Evolutionary conservation across 2,888 invertebrate species (phyloP), one percentile per base, ranked within the genome.

Genomic region (Tribolium freemani): DNA sequence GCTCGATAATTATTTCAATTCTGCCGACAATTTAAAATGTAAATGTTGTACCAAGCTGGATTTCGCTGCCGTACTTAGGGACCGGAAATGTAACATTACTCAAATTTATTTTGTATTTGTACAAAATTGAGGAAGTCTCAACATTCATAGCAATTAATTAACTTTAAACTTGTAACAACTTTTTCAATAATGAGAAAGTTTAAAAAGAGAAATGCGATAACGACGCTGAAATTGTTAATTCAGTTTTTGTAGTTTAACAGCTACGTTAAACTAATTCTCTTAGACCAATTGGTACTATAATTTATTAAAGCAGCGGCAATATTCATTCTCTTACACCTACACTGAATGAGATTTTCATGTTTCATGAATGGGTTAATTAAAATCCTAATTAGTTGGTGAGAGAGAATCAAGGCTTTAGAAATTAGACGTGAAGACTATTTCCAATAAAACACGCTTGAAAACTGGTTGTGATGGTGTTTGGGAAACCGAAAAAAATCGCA

Each of bases 291-390:
- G 26, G 26, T 26, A 26, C 26, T 26, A 26, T 38, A 38, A 38
- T 38, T 38, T 38, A n/a, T 38, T 3, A n/a, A 38, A 8, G 38
- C 38, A 38, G 5, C 8, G 3, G 9, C 3, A 38, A 8, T 38
- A 38, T 38, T 38, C 38, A 38, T 38, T n/a, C 3, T 11, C 56
- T 11, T 10, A n/a, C 26, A 54, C 26, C 10, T 54, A 56, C 20
- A 56, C 31, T 26, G 11, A 11, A 56, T 38, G 56, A 56, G 56
- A 56, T 56, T 56, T 56, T 56, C 56, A 56, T 56, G 31, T 56
- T 56, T 56, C 5, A 56, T 56, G 56, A 56, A 56, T 56, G 13
- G 8, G 31, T 56, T 56, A 56, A 56, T 56, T 31, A 56, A 56
- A n/a, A 38, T 31, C 6, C 8, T 56, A 11, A 56, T 56, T 56